Evolutionary conservation across 2,888 invertebrate genomes (phyloP), one percentile per base, ranked within the genome.

Genomic region (Dryomyza anilis): DNA sequence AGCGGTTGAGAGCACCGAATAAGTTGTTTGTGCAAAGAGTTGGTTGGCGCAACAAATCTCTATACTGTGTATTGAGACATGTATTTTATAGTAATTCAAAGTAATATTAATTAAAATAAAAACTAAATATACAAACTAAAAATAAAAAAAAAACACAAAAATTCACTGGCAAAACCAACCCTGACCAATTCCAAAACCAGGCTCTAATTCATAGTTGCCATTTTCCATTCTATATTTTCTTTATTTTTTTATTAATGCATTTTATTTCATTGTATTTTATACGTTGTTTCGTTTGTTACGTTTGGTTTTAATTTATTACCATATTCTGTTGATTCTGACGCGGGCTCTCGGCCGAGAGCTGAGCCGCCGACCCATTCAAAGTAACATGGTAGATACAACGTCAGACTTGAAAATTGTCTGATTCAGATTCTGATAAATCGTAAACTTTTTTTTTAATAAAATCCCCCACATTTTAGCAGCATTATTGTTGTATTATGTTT

Each of bases 281-380:
- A 29, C 53, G 56, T 52, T 53, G 56, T 67, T 69, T 73, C 71
- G 76, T 60, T 59, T 53, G 55, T 67, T 69, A 72, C 71, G 75
- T 73, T 75, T 77, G 69, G 68, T 71, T 67, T 76, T 76, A 76
- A 76, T 78, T 76, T 78, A 76, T 77, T 77, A 75, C 74, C 78
- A 77, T 78, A 75, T 76, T 74, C 76, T 74, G 73, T 59, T 69
- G 77, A 72, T 74, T 72, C 69, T 71, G 73, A 78, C 71, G 75
- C 75, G 72, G 68, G 74, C 71, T 69, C 74, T 69, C 74, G 36
- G 23, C n/a, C n/a, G n/a, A n/a, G n/a, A n/a, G n/a, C n/a, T n/a
- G n/a, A n/a, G n/a, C n/a, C n/a, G n/a, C n/a, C n/a, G n/a, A n/a
- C n/a, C n/a, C n/a, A n/a, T n/a, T n/a, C 39, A 25, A 30, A 30